Evolutionary conservation across 2,113 vertebrate species (phyloP).

Genomic region (Thomomys bottae): DNA sequence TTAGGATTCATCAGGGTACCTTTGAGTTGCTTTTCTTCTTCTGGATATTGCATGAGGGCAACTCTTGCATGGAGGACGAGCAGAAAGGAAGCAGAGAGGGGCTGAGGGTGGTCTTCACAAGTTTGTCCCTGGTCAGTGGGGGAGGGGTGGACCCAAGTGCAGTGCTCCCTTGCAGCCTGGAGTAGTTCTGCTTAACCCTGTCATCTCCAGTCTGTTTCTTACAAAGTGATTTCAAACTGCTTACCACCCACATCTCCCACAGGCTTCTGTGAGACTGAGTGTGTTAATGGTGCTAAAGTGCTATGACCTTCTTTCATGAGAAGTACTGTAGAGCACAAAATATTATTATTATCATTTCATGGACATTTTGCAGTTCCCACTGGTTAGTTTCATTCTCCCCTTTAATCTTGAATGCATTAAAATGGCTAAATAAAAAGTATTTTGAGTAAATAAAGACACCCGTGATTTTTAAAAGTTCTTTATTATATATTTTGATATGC

Average conservation of each 20-base stretch:
- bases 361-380: conserved; percentile 65
- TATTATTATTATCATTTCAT: conserved; percentile 72
- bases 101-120: neutral
- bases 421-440: conserved; percentile 77
- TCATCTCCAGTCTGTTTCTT: neutral
- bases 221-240: conserved; percentile 9
- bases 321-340: conserved; percentile 43
- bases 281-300: conserved; percentile 64
- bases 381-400: conserved; percentile 68
- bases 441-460: conserved; percentile 80
- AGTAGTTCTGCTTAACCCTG: conserved; percentile 58
- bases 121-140: neutral
- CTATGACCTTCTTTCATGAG: conserved; percentile 71
- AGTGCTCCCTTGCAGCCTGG: neutral
- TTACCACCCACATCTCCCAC: neutral
- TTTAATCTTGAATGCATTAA: conserved; percentile 73
- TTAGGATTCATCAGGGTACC: neutral
- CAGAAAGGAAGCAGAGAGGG: neutral
- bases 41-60: neutral
- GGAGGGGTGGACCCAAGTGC: neutral
- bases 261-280: conserved; percentile 6
- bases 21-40: neutral
- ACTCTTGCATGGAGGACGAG: neutral
- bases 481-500: conserved; percentile 79
- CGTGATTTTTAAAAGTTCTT: conserved; percentile 78